phyloP scores from a whole-genome alignment of 1,140 invertebrate species.

The Brachionus angularis region DNA sequence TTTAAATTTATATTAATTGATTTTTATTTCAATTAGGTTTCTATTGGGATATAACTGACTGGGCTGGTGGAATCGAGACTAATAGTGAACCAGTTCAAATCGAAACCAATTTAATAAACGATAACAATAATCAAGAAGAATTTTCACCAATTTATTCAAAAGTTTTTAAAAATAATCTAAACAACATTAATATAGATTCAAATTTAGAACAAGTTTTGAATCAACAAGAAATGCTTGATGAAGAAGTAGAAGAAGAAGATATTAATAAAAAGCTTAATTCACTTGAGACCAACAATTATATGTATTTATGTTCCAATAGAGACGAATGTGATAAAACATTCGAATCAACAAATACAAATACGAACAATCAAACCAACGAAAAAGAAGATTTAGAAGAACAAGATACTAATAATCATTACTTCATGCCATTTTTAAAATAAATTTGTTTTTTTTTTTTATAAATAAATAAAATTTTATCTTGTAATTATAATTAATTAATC shows the following conservation, averaged over 20 bases:
- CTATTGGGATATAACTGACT: conserved; percentile 44
- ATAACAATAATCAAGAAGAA: neutral
- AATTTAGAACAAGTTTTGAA: neutral
- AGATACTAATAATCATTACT: neutral
- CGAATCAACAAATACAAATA: conserved; percentile 10
- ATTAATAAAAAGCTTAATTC: conserved; percentile 5
- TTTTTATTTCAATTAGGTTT: no score
- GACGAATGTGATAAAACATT: conserved; percentile 21
- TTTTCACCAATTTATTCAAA: conserved; percentile 35
- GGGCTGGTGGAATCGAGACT: conserved; percentile 7
- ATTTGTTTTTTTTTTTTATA: no score
- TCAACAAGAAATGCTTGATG: neutral
- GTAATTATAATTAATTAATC: no score
- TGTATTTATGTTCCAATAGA: conserved; percentile 28
- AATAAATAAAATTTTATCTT: no score
- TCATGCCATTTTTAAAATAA: neutral
- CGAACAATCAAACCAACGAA: neutral
- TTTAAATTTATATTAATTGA: no score
- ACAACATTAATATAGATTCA: neutral
- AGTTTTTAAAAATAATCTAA: conserved; percentile 22
- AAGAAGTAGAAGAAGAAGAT: neutral
- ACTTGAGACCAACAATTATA: neutral
- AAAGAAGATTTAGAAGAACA: neutral
- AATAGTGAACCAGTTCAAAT: neutral
- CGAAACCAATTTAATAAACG: neutral